These are phyloP conservation scores for Rhorus exstirpatorius DNA, from an alignment of 2,888 invertebrate species.

Conservation along the genomic window DNA sequence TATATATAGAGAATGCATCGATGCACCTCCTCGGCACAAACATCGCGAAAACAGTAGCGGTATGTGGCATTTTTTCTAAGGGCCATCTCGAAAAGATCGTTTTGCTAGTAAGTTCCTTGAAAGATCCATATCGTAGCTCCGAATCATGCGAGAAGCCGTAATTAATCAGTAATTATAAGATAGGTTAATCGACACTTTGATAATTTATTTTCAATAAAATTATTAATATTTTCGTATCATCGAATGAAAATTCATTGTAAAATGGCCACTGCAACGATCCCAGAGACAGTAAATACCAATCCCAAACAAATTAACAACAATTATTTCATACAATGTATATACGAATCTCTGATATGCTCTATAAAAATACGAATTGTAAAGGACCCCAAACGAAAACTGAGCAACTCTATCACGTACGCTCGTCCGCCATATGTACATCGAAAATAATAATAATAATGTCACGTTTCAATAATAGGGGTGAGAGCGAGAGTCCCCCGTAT, in stretches of 20 bases:
- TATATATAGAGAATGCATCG: constrained; percentile 5
- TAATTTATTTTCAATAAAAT: neutral
- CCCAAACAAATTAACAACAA: no score
- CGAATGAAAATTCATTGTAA: neutral
- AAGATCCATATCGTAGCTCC: constrained; percentile 31
- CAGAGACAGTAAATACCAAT: no score
- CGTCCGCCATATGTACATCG: constrained; percentile 35
- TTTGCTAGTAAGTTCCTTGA: no score
- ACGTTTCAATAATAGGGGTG: constrained; percentile 26
- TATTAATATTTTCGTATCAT: neutral
- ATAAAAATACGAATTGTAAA: constrained; percentile 23
- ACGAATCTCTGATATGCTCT: neutral
- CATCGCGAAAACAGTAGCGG: constrained; percentile 41
- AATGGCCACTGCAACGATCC: no score
- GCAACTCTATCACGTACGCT: constrained; percentile 76
- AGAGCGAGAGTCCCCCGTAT: constrained; percentile 81
- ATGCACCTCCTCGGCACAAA: constrained; percentile 5
- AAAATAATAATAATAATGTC: constrained; percentile 49
- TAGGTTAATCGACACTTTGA: neutral
- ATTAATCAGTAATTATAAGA: neutral
- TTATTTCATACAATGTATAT: no score
- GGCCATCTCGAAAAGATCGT: constrained; percentile 42
- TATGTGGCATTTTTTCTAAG: constrained; percentile 33
- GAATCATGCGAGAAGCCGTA: constrained; percentile 17
- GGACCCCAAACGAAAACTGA: constrained; percentile 76